Evolutionary conservation across 2,797 vertebrate species (phyloP).

Genomic region (Gadopsis marmoratus): DNA sequence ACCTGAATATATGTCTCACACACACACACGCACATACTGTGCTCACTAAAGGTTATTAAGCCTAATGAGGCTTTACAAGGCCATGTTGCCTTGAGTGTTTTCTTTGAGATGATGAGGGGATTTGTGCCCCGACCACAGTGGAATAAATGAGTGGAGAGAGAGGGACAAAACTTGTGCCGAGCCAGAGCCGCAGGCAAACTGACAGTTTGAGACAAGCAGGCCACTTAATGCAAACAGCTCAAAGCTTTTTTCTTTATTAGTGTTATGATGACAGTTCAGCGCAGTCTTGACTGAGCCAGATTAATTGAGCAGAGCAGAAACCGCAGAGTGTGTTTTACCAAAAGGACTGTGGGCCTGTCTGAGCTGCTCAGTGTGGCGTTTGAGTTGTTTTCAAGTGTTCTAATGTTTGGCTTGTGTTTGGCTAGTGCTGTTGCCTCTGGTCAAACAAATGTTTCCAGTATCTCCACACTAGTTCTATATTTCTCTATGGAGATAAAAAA

Average conservation of each 20-base stretch:
- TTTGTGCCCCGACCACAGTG: conserved; percentile 69
- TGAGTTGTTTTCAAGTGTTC: conserved; percentile 40
- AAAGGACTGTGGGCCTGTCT: conserved; percentile 55
- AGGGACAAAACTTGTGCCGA: conserved; percentile 57
- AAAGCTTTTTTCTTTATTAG: conserved; percentile 79
- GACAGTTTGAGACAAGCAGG: conserved; percentile 72
- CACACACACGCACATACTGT: conserved; percentile 43
- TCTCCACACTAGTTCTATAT: conserved; percentile 35
- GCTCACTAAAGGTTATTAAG: conserved; percentile 79
- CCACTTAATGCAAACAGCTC: conserved; percentile 81
- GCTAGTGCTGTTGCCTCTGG: conserved; percentile 57
- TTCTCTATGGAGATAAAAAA: conserved; percentile 28
- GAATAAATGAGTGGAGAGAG: conserved; percentile 67
- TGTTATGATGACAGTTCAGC: conserved; percentile 75
- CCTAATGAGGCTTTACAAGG: conserved; percentile 82
- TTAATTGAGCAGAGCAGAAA: conserved; percentile 75
- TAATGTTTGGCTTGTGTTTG: conserved; percentile 59
- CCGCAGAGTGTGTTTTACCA: conserved; percentile 53
- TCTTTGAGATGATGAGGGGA: conserved; percentile 75
- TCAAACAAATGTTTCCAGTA: conserved; percentile 61
- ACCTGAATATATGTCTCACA: conserved; percentile 34
- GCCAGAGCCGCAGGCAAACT: conserved; percentile 61
- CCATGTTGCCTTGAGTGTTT: conserved; percentile 73
- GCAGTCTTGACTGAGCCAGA: conserved; percentile 72
- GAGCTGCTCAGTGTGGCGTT: conserved; percentile 47